These are phyloP conservation scores for Geotrupes spiniger DNA, from an alignment of 2,888 invertebrate genomes.

Conservation along the genomic window DNA sequence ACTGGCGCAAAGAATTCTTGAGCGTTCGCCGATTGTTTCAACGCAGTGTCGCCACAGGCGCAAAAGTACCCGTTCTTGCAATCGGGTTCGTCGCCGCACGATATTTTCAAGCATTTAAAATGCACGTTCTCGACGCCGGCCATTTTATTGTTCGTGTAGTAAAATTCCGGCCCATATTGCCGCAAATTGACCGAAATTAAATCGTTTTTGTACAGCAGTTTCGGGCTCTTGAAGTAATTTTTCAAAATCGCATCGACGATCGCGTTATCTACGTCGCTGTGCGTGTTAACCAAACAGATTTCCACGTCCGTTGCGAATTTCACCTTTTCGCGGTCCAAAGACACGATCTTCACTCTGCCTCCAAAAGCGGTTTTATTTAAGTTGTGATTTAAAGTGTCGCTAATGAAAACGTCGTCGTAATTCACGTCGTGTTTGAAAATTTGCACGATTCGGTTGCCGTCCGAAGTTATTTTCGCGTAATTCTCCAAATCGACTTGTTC, in stretches of 20 bases:
- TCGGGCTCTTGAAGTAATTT: conserved; percentile 67
- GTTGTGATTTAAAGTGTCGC: conserved; percentile 19
- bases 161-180: conserved; percentile 45
- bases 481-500: conserved; percentile 9
- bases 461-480: conserved; percentile 11
- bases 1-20: conserved; percentile 54
- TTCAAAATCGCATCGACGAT: conserved; percentile 60
- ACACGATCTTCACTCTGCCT: conserved; percentile 3
- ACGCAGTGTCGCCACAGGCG: conserved; percentile 59
- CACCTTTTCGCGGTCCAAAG: neutral
- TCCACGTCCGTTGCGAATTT: conserved; percentile 41
- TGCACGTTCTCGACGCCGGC: conserved; percentile 41
- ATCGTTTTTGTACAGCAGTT: conserved; percentile 62
- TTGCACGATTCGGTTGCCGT: conserved; percentile 9
- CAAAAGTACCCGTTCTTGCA: conserved; percentile 51
- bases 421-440: conserved; percentile 14
- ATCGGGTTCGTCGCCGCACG: conserved; percentile 27
- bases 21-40: conserved; percentile 57
- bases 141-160: conserved; percentile 41
- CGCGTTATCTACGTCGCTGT: conserved; percentile 44
- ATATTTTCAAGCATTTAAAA: conserved; percentile 50
- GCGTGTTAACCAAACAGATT: conserved; percentile 46
- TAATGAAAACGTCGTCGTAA: conserved; percentile 12
- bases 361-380: conserved; percentile 2
- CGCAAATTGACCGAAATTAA: conserved; percentile 63